These are phyloP conservation scores for Cryptops parisi DNA, from an alignment of 2,888 invertebrate genomes.

Conservation along the genomic window DNA sequence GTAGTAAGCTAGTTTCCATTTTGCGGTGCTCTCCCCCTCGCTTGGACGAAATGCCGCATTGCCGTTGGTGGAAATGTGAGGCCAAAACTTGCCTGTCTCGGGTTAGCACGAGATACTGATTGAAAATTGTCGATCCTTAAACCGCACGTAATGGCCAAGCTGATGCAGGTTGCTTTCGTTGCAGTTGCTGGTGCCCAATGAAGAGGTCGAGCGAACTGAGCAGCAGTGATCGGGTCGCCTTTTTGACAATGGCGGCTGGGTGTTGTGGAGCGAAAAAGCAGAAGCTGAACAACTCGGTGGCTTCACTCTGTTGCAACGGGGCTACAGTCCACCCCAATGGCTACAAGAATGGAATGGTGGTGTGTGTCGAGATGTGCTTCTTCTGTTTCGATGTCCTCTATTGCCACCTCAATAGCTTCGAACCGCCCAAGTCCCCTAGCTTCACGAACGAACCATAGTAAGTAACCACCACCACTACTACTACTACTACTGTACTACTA, in stretches of 20 bases:
- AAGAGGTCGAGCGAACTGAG: too few species aligned
- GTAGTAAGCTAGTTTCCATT: too few species aligned
- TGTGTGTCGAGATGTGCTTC: conserved; percentile 92
- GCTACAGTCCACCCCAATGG: conserved; percentile 31
- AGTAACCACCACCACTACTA: conserved; percentile 18
- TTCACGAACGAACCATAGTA: conserved; percentile 39
- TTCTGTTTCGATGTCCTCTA: conserved; percentile 98
- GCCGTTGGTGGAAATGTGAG: too few species aligned
- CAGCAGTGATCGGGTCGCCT: conserved; percentile 6
- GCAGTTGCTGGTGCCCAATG: too few species aligned
- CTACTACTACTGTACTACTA: too few species aligned
- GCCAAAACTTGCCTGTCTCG: too few species aligned
- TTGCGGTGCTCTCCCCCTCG: too few species aligned
- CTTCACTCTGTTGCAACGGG: conserved; percentile 37
- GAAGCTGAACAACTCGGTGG: conserved; percentile 57
- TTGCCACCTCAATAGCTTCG: conserved; percentile 81
- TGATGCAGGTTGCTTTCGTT: too few species aligned
- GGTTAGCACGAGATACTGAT: too few species aligned
- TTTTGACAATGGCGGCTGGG: conserved; percentile 57
- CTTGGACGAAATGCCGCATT: too few species aligned
- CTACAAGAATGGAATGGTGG: conserved; percentile 39
- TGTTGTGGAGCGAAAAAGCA: conserved; percentile 87
- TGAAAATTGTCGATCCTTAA: too few species aligned
- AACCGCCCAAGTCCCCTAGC: conserved; percentile 76
- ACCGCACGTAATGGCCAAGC: too few species aligned